A percentile compares a stretch with the other conserved stretches of the same genome.
phyloP scores from a whole-genome alignment of 2,113 vertebrate species.

The Ifrita kowaldi region DNA sequence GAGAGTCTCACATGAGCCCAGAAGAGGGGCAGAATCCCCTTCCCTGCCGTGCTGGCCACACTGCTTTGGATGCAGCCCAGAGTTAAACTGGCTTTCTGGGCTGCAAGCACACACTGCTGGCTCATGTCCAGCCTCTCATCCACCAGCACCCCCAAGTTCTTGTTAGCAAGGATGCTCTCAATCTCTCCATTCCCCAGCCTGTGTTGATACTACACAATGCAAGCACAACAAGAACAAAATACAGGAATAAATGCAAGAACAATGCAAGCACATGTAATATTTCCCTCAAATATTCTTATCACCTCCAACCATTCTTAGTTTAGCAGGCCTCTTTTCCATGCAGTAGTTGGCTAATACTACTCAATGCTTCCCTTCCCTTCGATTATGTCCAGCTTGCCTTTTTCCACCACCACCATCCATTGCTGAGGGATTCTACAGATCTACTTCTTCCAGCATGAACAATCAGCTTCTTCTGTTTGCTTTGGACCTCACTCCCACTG shows the following conservation, averaged over 20 bases:
- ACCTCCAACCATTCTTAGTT: background rate
- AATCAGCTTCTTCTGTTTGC: background rate
- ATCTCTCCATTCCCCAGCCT: background rate
- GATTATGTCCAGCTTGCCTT: background rate
- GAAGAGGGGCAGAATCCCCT: background rate
- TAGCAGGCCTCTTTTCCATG: background rate
- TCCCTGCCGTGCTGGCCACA: fast-evolving
- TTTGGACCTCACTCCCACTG: background rate
- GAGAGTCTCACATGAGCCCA: background rate
- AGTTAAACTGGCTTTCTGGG: background rate
- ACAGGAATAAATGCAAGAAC: background rate
- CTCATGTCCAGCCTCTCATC: background rate
- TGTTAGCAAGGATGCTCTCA: background rate
- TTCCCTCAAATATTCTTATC: background rate
- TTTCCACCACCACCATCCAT: background rate
- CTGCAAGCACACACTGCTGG: background rate
- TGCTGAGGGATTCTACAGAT: background rate
- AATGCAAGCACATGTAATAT: background rate
- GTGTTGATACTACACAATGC: background rate
- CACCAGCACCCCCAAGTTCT: background rate
- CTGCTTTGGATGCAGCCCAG: background rate
- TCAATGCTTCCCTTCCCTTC: background rate
- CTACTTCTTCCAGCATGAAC: background rate
- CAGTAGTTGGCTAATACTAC: background rate
- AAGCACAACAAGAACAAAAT: background rate